A percentile compares a stretch with the other conserved stretches of the same genome.
phyloP scores from a whole-genome alignment of 64 coral and sea anemone genomes.

The Montipora sp. region DNA sequence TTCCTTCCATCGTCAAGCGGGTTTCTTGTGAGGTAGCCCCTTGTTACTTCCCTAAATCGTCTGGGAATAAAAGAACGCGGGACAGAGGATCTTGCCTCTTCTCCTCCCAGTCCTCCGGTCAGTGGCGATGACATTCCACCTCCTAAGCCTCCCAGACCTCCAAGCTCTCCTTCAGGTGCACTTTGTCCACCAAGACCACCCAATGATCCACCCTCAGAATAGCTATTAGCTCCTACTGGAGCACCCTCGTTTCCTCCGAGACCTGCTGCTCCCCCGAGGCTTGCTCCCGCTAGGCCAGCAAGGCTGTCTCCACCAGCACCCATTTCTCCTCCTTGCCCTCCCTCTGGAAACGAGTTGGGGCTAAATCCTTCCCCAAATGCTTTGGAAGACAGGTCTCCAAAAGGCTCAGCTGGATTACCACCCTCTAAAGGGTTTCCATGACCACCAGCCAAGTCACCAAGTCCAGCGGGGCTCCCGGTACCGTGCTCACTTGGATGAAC shows the following conservation, averaged over 20 bases:
- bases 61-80: conserved; percentile 60
- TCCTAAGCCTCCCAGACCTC: conserved; percentile 50
- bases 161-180: conserved; percentile 53
- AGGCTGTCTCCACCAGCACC: conserved; percentile 50
- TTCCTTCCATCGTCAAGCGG: conserved; percentile 75
- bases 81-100: conserved; percentile 62
- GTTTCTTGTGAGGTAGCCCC: conserved; percentile 60
- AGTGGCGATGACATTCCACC: conserved; percentile 7
- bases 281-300: conserved; percentile 57
- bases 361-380: conserved; percentile 75
- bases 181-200: conserved; percentile 69
- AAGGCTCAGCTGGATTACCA: conserved; percentile 56
- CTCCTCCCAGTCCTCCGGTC: conserved; percentile 62
- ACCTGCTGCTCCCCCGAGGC: conserved; percentile 57
- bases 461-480: conserved; percentile 47
- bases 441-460: conserved; percentile 71
- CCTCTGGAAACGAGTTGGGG: conserved; percentile 54
- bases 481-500: conserved; percentile 84
- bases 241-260: conserved; percentile 48
- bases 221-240: conserved; percentile 24
- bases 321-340: conserved; percentile 32
- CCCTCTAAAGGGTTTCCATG: conserved; percentile 74
- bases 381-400: conserved; percentile 78
- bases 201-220: conserved; percentile 56
- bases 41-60: conserved; percentile 49